Percentiles rank a stretch among this genome's conserved stretches.
Conservation (phyloP, 2,113 vertebrate genomes). For the Alectura lathami region DNA sequence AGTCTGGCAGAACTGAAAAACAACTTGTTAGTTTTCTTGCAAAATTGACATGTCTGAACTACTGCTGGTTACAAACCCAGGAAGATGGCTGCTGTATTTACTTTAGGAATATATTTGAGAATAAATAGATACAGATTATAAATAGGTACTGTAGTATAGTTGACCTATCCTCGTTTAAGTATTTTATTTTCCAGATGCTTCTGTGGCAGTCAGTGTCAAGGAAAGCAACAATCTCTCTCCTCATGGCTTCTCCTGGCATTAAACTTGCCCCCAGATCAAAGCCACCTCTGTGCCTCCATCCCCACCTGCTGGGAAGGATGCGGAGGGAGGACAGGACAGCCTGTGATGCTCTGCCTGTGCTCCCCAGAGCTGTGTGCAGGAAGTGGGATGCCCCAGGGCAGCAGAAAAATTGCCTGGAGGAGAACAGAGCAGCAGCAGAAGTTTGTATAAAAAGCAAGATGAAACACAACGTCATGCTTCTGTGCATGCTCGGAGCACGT, state of each 20-base stretch:
- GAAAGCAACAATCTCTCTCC: background rate
- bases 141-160: background rate
- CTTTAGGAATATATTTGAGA: background rate
- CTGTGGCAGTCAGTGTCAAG: background rate
- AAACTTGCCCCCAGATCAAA: background rate
- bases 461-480: background rate
- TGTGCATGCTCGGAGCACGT: background rate
- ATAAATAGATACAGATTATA: background rate
- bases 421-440: background rate
- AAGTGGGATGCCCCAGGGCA: fast-evolving
- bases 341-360: background rate
- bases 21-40: background rate
- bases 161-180: background rate
- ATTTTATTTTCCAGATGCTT: background rate
- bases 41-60: background rate
- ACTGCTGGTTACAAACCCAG: background rate
- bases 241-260: background rate
- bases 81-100: background rate
- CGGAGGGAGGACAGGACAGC: background rate
- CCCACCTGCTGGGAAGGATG: fast-evolving
- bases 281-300: background rate
- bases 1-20: background rate
- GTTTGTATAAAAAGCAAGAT: fast-evolving
- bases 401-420: background rate
- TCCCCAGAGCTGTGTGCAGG: background rate